phyloP scores from a whole-genome alignment of 1,140 invertebrate species.

The Aphelinus certus region DNA sequence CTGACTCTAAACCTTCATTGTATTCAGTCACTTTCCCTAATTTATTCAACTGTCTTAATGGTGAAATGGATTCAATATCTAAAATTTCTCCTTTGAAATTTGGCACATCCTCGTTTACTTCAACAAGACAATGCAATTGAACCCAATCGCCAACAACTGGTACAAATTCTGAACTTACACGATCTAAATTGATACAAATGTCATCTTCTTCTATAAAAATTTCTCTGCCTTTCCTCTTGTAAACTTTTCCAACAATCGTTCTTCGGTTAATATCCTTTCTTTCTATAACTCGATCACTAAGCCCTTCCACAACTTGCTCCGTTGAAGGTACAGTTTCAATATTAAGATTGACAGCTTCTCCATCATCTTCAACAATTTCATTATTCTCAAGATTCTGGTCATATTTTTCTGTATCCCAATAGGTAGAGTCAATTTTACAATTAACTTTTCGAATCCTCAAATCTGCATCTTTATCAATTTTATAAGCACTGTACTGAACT shows the following conservation, averaged over 20 bases:
- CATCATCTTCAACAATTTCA: neutral
- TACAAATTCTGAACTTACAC: slow-evolving; percentile 65
- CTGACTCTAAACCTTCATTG: slow-evolving; percentile 58
- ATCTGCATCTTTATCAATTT: slow-evolving; percentile 43
- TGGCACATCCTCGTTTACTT: slow-evolving; percentile 65
- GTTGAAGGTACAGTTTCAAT: neutral
- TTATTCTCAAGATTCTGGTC: neutral
- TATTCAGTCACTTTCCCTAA: slow-evolving; percentile 68
- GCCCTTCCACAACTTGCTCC: neutral
- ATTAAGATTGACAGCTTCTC: neutral
- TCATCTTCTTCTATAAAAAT: slow-evolving; percentile 66
- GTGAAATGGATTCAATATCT: slow-evolving; percentile 67
- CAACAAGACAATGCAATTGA: slow-evolving; percentile 67
- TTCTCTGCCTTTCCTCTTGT: slow-evolving; percentile 60
- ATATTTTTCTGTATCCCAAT: slow-evolving; percentile 37
- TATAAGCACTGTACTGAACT: slow-evolving; percentile 52
- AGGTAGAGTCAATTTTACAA: slow-evolving; percentile 36
- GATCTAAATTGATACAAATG: slow-evolving; percentile 67
- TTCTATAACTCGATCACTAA: slow-evolving; percentile 10
- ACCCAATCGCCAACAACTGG: slow-evolving; percentile 74
- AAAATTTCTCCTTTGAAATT: slow-evolving; percentile 68
- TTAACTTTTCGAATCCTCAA: slow-evolving; percentile 55
- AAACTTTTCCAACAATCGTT: slow-evolving; percentile 67
- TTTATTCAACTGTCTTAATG: slow-evolving; percentile 66
- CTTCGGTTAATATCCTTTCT: slow-evolving; percentile 58